These are phyloP conservation scores for Parauchenoglanis ngamensis DNA, from an alignment of 2,797 vertebrate species.

Conservation along the genomic window DNA sequence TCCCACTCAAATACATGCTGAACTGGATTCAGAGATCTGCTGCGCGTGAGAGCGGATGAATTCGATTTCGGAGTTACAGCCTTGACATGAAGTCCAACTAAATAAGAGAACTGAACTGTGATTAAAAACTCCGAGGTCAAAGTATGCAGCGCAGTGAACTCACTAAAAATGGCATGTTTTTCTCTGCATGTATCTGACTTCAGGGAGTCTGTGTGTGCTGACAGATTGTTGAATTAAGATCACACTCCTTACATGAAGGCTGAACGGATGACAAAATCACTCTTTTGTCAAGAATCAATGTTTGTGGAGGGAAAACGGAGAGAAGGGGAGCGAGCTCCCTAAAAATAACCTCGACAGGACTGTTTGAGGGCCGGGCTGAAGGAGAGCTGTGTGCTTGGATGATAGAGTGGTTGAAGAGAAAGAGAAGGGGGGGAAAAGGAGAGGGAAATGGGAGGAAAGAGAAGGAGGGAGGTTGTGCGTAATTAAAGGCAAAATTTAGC, in stretches of 20 bases:
- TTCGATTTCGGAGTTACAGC: too few relatives aligned
- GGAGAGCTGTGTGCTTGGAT: slow-evolving; percentile 10
- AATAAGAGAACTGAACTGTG: background rate
- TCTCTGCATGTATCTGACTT: background rate
- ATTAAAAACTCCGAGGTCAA: background rate
- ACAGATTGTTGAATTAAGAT: slow-evolving; percentile 30
- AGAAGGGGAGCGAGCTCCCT: slow-evolving; percentile 58
- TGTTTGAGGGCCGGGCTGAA: slow-evolving; percentile 39
- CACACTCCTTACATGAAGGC: slow-evolving; percentile 33
- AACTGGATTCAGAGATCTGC: too few relatives aligned
- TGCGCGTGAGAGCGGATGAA: too few relatives aligned
- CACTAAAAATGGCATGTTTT: background rate
- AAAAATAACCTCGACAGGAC: slow-evolving; percentile 66
- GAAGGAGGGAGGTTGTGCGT: slow-evolving; percentile 31
- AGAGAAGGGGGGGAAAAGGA: slow-evolving; percentile 3
- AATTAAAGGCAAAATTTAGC: slow-evolving; percentile 64
- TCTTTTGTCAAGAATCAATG: slow-evolving; percentile 58
- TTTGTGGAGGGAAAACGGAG: slow-evolving; percentile 69
- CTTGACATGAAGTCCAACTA: background rate
- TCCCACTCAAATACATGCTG: too few relatives aligned
- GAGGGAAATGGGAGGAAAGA: slow-evolving; percentile 38
- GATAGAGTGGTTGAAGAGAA: background rate
- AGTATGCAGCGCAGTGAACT: background rate
- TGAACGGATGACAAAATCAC: slow-evolving; percentile 58
- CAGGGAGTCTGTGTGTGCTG: background rate